Base-by-base conservation (phyloP, 2,113 vertebrate genomes). In the Pachypanchax playfairii region DNA sequence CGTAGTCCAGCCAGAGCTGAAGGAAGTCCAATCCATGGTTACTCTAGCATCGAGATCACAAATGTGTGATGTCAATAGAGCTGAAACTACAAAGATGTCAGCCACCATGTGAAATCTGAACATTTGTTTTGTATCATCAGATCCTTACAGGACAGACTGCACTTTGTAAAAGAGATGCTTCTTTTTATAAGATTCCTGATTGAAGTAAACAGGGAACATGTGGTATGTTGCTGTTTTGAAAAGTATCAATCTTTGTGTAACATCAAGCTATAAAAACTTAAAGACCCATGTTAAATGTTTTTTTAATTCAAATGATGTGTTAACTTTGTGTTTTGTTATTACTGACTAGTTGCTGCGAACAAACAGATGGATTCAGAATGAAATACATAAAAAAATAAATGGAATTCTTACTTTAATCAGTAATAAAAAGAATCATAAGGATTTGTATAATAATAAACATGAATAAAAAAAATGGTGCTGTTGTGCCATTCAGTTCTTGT, bases 11-110 rank as follows among this genome's bases (percentile, higher is more conserved):
- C 82, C 65, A 73, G 89, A 63, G 31, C 68, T 0, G 92, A 93
- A 44, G 87, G 78, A 46, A 90, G 92, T 59, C 90, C 89, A 0
- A 78, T 91, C 78, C 89, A 85, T 2, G 80, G 89, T 39, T 92
- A 87, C 85, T 82, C 73, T 12, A 85, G 90, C 70, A 89, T 93
- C 21, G 93, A 93, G 80, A 91, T 93, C 82, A 93, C 93, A 72
- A 94, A 93, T 0, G 93, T 94, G 69, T 94, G 82, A 93, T 25
- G 55, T 51, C 59, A 35, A 21, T 20, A 33, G 22, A 8, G 4
- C 22, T 9, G 6, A 13, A 65, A 31, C 48, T 33, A 50, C 31
- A 26, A 50, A 57, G 41, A 72, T 64, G n/a, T 62, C 50, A 46
- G 48, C 60, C 52, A 46, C 66, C 65, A 22, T 48, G 33, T 50